Conservation (phyloP, 2,113 vertebrate genomes). For the Aegithalos caudatus region DNA sequence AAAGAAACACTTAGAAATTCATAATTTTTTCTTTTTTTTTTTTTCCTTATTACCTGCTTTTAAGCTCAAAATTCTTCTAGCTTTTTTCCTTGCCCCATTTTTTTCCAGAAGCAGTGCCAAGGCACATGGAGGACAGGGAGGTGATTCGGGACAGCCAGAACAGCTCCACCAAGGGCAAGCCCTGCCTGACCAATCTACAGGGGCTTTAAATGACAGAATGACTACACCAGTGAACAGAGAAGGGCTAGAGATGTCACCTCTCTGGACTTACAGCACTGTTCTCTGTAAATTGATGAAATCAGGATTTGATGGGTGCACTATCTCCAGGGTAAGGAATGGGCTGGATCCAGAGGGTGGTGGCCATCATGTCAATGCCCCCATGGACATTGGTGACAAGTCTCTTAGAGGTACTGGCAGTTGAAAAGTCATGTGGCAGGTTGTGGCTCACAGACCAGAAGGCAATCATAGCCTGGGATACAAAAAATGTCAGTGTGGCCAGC, state of each 20-base stretch:
- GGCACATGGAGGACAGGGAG: not conserved
- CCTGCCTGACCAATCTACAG: not conserved
- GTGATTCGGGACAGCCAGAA: not conserved
- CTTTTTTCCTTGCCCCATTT: not conserved
- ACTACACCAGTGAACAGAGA: not conserved
- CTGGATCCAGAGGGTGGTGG: not conserved
- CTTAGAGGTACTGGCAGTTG: not conserved
- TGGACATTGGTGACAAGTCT: not conserved
- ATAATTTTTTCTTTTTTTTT: too few relatives aligned
- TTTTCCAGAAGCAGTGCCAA: not conserved
- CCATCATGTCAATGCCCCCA: too few relatives aligned
- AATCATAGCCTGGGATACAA: not conserved
- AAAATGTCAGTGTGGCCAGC: not conserved
- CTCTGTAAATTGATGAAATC: not conserved
- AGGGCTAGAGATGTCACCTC: not conserved
- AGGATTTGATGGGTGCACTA: too few relatives aligned
- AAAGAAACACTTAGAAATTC: not conserved
- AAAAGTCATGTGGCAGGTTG: not conserved
- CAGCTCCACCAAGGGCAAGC: not conserved
- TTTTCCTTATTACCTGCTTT: not conserved
- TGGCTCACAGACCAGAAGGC: not conserved
- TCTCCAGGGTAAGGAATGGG: fast-evolving
- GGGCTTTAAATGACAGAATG: not conserved
- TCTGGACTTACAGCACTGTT: fast-evolving
- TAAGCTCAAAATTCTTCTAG: not conserved